phyloP scores from a whole-genome alignment of 2,797 vertebrate species.

The Mormyrops boulengeri region DNA sequence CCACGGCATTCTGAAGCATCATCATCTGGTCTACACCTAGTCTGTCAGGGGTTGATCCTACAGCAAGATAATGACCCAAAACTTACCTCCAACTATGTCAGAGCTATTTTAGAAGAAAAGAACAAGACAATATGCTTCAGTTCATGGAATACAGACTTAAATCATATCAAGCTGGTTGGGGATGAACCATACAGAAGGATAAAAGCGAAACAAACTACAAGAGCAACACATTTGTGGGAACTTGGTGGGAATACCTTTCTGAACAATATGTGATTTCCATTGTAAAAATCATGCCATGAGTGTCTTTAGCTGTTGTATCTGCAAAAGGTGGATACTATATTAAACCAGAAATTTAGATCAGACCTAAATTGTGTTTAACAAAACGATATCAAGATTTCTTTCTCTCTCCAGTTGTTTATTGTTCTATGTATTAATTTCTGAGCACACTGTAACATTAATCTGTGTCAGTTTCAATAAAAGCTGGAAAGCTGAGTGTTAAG shows the following conservation, averaged over 20 bases:
- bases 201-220: background rate
- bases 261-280: background rate
- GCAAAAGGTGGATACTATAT: background rate
- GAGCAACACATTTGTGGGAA: background rate
- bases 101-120: background rate
- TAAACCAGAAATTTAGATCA: background rate
- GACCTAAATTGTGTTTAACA: background rate
- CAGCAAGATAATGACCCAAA: background rate
- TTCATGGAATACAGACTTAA: background rate
- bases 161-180: background rate
- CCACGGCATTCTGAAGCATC: background rate
- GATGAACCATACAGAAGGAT: background rate
- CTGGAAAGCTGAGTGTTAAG: background rate
- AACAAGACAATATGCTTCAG: background rate
- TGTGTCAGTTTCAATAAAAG: background rate
- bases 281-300: background rate
- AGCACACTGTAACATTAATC: background rate
- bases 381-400: background rate
- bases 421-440: background rate
- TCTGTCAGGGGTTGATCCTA: background rate
- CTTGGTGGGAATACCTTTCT: background rate
- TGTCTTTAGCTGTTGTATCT: background rate
- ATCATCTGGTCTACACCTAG: background rate
- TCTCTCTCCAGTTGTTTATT: background rate
- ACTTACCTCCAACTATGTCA: background rate